These are phyloP conservation scores for Tetranychus truncatus DNA, from an alignment of 2,888 invertebrate species.

Conservation along the genomic window DNA sequence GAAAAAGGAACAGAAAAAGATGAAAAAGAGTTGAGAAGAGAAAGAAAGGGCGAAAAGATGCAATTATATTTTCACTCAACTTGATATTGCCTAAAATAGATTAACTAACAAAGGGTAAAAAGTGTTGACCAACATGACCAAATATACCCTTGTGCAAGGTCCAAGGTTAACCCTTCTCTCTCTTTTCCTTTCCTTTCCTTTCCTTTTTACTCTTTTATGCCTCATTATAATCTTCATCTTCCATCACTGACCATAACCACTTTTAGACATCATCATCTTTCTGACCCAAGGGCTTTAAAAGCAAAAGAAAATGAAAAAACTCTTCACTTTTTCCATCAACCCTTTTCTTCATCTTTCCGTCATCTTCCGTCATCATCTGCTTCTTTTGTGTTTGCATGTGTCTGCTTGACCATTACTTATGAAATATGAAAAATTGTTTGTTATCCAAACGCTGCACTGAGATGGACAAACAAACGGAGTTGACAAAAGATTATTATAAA, in stretches of 20 bases:
- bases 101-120: too few species aligned
- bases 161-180: neutral
- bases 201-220: neutral
- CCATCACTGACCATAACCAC: neutral
- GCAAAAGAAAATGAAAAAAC: neutral
- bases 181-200: neutral
- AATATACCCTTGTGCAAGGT: neutral
- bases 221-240: neutral
- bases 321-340: too few species aligned
- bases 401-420: too few species aligned
- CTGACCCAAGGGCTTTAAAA: neutral
- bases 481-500: too few species aligned
- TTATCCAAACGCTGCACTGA: too few species aligned
- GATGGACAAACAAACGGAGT: too few species aligned
- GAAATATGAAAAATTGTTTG: too few species aligned
- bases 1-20: neutral
- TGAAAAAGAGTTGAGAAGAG: neutral
- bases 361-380: too few species aligned
- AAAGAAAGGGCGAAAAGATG: neutral
- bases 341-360: too few species aligned
- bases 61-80: neutral
- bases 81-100: neutral
- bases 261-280: neutral
- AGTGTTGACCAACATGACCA: too few species aligned
- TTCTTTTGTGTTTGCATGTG: too few species aligned